Evolutionary conservation across 2,888 invertebrate genomes (phyloP).

Genomic region (Megamerina dolium): DNA sequence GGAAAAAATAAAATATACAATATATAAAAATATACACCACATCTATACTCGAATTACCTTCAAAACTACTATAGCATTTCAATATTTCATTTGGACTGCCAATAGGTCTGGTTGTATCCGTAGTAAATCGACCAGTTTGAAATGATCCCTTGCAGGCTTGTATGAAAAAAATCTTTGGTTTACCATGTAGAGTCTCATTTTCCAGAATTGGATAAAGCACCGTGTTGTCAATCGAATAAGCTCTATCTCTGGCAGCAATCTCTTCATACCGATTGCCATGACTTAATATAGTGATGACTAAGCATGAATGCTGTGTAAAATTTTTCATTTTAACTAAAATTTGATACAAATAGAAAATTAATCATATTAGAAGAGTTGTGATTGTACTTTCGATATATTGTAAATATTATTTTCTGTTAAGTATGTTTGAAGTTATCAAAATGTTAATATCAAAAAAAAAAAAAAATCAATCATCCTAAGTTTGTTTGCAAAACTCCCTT

Average conservation of each 20-base stretch:
- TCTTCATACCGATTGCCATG: conserved; percentile 41
- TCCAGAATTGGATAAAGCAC: conserved; percentile 41
- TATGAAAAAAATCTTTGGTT: conserved; percentile 45
- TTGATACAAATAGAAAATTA: background rate
- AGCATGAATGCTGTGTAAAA: conserved; percentile 35
- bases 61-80: conserved; percentile 47
- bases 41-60: conserved; percentile 27
- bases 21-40: background rate
- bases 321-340: conserved; percentile 37
- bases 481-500: too few species aligned
- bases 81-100: conserved; percentile 41
- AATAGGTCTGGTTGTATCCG: conserved; percentile 30
- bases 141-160: conserved; percentile 46
- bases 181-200: conserved; percentile 36
- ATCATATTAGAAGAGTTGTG: too few species aligned
- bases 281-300: conserved; percentile 41
- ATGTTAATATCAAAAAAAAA: too few species aligned
- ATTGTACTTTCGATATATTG: background rate
- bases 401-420: background rate
- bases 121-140: conserved; percentile 32
- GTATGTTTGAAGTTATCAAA: too few species aligned
- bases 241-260: conserved; percentile 39
- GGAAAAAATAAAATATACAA: background rate
- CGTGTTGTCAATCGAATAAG: conserved; percentile 40
- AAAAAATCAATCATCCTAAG: too few species aligned